Evolutionary conservation across 1,140 invertebrate genomes (phyloP).

Genomic region (Meteorus sp.): DNA sequence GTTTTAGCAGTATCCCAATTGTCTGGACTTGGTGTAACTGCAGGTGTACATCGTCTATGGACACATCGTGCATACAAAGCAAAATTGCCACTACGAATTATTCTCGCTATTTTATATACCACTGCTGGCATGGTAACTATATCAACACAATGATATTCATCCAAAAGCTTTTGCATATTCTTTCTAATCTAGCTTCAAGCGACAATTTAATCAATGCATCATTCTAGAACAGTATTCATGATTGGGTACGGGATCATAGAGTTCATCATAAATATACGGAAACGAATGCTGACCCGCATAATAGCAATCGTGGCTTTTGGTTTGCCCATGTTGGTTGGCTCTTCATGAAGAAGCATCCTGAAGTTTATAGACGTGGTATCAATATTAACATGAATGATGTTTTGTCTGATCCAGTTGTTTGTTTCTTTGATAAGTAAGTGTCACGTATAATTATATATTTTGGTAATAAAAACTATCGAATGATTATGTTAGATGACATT

Average conservation of each 20-base stretch:
- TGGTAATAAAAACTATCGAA: too few species aligned
- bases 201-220: too few species aligned
- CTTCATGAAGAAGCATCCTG: slow-evolving; percentile 81
- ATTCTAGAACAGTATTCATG: slow-evolving; percentile 66
- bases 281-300: slow-evolving; percentile 88
- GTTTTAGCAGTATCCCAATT: not conserved
- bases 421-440: slow-evolving; percentile 72
- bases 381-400: slow-evolving; percentile 81
- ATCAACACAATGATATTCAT: not conserved
- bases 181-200: slow-evolving; percentile 18
- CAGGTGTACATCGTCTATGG: slow-evolving; percentile 82
- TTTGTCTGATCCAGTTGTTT: slow-evolving; percentile 71
- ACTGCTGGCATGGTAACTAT: slow-evolving; percentile 72
- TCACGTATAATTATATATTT: too few species aligned
- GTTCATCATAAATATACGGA: slow-evolving; percentile 91
- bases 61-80: slow-evolving; percentile 84
- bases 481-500: too few species aligned
- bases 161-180: not conserved
- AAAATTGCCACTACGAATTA: slow-evolving; percentile 68
- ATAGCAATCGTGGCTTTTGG: slow-evolving; percentile 87
- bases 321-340: slow-evolving; percentile 92
- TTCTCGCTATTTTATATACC: slow-evolving; percentile 71
- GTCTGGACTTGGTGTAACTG: slow-evolving; percentile 16
- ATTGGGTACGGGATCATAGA: slow-evolving; percentile 80
- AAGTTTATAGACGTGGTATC: slow-evolving; percentile 73